A percentile compares a stretch with the other conserved stretches of the same genome.
Conservation (phyloP, 2,113 vertebrate species). For the Plotosus lineatus region DNA sequence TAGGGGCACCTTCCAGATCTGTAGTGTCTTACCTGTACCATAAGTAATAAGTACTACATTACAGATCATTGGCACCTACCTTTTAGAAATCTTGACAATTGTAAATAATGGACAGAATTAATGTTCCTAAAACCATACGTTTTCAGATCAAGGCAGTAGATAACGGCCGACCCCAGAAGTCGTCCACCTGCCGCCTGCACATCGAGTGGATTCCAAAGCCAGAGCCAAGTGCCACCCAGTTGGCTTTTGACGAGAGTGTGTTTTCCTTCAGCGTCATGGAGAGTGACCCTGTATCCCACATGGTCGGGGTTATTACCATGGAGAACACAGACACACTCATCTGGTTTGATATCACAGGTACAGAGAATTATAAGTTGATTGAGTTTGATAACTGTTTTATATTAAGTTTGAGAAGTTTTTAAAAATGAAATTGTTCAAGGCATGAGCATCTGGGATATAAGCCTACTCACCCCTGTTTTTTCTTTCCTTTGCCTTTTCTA, state of each 20-base stretch:
- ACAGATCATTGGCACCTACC: not conserved
- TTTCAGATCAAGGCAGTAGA: conserved; percentile 95
- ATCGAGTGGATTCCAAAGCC: conserved; percentile 96
- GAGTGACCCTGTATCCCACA: conserved; percentile 94
- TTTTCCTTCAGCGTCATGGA: conserved; percentile 96
- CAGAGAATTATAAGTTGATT: not conserved
- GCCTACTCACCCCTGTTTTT: conserved; percentile 42
- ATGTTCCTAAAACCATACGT: not conserved
- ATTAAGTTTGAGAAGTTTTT: not conserved
- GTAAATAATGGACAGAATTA: not conserved
- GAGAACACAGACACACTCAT: conserved; percentile 82
- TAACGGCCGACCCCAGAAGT: conserved; percentile 95
- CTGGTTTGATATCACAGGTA: conserved; percentile 98
- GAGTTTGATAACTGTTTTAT: not conserved
- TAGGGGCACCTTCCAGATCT: too few relatives aligned
- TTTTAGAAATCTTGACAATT: not conserved
- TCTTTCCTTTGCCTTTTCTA: conserved; percentile 56
- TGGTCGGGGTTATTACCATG: conserved; percentile 91
- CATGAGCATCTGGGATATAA: not conserved
- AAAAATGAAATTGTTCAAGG: not conserved
- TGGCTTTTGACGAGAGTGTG: conserved; percentile 88
- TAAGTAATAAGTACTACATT: not conserved
- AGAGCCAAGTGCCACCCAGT: conserved; percentile 66
- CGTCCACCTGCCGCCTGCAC: conserved; percentile 88
- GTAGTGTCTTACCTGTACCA: not conserved